Base-by-base conservation (phyloP, 2,888 invertebrate species). In the Lingula anatina region DNA sequence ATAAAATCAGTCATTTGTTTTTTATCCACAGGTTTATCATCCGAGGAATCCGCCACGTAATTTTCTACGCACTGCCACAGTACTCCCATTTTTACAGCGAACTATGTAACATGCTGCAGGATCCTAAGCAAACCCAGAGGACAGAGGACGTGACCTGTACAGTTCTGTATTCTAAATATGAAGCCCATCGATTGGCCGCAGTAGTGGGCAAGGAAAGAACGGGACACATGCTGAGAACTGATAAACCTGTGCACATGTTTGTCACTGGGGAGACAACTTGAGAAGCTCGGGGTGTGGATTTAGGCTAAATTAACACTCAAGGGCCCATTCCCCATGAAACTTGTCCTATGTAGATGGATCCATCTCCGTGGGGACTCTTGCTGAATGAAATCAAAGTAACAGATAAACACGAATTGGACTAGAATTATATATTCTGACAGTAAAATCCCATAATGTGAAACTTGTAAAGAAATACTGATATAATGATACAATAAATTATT, bases 21-120 rank as follows among this genome's bases (percentile, higher is more conserved):
- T n/a, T n/a, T n/a, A n/a, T 18, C 65, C 63, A 24, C 60, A 83
- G 96, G 50, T 86, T 89, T 48, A 81, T 85, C 15, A 81, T 96
- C 28, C 92, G 95, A 75, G 97, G 97, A 15, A 88, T 96, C 44
- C 83, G 90, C 0, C 93, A 96, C 72, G 79, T 99, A 2, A 83
- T 99, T 55, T 95, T 99, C 78, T 99, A 96, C 75, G 92, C 93
- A 64, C 87, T 90, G 2, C 97, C 99, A 0, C 83, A 83, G 2
- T 90, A 90, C 76, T 87, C 95, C 0, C 84, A 90, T 68, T 94
- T 96, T 74, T 99, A 95, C 78, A 85, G 88, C 9, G 97, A 99
- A 80, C 81, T 99, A 75, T 89, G 91, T 66, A 96, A 97, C 79
- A 83, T 93, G 57, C 47, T 75, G 51, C 53, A 59, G 25, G 65